Conservation (phyloP, 1,140 invertebrate species). For the Gerris buenoi region DNA sequence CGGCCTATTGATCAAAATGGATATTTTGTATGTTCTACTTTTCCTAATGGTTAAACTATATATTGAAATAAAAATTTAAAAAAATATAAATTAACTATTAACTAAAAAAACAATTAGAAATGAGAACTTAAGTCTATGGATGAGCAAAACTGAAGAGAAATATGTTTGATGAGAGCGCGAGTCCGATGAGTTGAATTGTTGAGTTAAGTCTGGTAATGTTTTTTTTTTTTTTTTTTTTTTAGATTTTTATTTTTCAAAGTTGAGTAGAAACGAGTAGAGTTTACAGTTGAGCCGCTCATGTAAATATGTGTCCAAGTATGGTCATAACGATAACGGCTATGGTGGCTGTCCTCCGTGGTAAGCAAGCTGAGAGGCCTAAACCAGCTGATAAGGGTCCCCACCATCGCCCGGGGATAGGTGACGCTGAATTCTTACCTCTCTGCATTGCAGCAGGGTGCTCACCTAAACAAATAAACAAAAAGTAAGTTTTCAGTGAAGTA, state of each 20-base stretch:
- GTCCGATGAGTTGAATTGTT: background rate
- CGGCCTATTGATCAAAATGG: too few species aligned
- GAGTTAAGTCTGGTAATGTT: background rate
- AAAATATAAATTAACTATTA: too few species aligned
- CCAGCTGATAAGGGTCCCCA: slow-evolving; percentile 36
- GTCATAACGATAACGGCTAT: slow-evolving; percentile 14
- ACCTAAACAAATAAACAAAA: slow-evolving; percentile 26
- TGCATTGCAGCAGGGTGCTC: slow-evolving; percentile 40
- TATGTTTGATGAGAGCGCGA: background rate
- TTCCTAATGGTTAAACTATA: too few species aligned
- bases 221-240: slow-evolving; percentile 5
- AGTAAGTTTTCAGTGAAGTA: too few species aligned
- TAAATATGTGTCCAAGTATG: slow-evolving; percentile 15
- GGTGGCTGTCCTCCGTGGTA: slow-evolving; percentile 19
- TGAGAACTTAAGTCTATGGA: too few species aligned
- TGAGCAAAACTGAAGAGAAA: background rate
- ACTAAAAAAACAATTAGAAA: too few species aligned
- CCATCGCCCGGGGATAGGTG: slow-evolving; percentile 32
- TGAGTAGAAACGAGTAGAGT: background rate
- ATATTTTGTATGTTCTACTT: too few species aligned
- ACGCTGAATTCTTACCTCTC: slow-evolving; percentile 36
- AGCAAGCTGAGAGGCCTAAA: slow-evolving; percentile 32
- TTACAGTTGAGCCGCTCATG: slow-evolving; percentile 13
- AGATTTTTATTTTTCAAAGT: slow-evolving; percentile 4
- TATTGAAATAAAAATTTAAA: too few species aligned